Evolutionary conservation across 2,113 vertebrate genomes (phyloP).

Genomic region (Pica pica): DNA sequence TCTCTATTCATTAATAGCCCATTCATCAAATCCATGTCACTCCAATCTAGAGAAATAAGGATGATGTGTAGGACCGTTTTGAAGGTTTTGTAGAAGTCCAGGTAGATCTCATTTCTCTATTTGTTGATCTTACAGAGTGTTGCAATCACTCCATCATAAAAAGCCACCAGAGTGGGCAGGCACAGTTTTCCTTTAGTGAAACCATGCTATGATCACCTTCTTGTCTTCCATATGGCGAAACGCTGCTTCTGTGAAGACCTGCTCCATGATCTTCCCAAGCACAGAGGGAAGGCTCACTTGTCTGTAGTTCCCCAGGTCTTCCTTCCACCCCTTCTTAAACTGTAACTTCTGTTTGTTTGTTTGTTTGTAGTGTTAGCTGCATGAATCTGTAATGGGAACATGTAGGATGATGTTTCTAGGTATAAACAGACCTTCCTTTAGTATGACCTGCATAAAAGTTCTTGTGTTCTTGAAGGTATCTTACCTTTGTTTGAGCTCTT

Average conservation of each 20-base stretch:
- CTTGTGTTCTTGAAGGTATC: not conserved
- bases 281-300: not conserved
- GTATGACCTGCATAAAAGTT: not conserved
- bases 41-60: not conserved
- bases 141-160: not conserved
- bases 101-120: not conserved
- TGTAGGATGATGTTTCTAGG: not conserved
- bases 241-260: not conserved
- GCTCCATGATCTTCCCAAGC: not conserved
- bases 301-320: not conserved
- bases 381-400: not conserved
- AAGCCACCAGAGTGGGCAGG: not conserved
- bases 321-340: not conserved
- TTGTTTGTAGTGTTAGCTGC: not conserved
- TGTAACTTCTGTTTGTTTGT: not conserved
- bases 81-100: not conserved
- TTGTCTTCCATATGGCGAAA: not conserved
- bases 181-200: not conserved
- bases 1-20: not conserved
- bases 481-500: not conserved
- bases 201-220: not conserved
- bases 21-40: not conserved
- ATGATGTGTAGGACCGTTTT: not conserved
- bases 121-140: fast-evolving
- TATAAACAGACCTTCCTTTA: not conserved